These are phyloP conservation scores for Saguinus midas DNA, from an alignment of 2,113 vertebrate species.

Conservation along the genomic window DNA sequence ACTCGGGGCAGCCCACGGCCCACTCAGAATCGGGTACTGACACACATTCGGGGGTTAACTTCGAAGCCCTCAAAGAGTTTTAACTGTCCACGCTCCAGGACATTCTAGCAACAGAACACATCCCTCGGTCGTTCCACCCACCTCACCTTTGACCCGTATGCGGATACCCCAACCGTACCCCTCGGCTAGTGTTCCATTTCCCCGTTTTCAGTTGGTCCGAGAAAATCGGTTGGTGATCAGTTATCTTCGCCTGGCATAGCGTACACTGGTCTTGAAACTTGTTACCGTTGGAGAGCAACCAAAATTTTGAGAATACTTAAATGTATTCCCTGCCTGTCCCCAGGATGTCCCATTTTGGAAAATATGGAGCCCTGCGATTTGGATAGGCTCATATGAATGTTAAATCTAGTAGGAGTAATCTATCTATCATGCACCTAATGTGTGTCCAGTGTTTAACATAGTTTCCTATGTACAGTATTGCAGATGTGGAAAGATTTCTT, in stretches of 20 bases:
- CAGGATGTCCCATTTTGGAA: not conserved
- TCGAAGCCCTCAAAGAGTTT: not conserved
- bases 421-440: not conserved
- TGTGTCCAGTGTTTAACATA: not conserved
- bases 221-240: not conserved
- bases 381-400: not conserved
- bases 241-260: not conserved
- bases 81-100: not conserved
- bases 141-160: not conserved
- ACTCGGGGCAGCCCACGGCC: too few species aligned
- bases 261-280: not conserved
- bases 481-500: not conserved
- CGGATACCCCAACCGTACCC: not conserved
- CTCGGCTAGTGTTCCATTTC: accelerated
- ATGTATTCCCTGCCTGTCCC: accelerated
- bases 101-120: too few species aligned
- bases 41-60: not conserved
- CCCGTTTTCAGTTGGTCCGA: not conserved
- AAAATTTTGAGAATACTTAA: not conserved
- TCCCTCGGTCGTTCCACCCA: not conserved
- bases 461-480: not conserved
- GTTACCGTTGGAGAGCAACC: not conserved
- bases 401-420: not conserved
- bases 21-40: not conserved
- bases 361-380: not conserved